Base-by-base conservation (phyloP, 2,113 vertebrate species). In the Pelvicachromis taeniatus region DNA sequence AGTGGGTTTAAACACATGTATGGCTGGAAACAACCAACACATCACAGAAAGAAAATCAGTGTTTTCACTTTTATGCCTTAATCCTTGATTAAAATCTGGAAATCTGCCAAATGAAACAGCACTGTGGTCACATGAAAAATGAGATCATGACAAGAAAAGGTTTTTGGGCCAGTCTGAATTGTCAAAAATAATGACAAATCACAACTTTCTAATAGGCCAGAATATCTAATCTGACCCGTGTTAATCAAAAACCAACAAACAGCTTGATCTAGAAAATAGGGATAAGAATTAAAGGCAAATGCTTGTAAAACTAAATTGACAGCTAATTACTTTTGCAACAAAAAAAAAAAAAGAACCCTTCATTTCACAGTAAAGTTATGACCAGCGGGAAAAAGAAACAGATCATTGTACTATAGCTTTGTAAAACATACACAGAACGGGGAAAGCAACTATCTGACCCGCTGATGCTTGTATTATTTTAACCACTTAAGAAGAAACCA, bases 161-260 rank as follows among this genome's bases (percentile, higher is more conserved):
- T 1, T 70, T 70, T 70, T 16, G 45, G 8, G 5, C 21, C 21
- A 70, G 65, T 0, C 9, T 48, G 40, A 73, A 48, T 48, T 0
- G 23, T 48, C 21, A 73, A 48, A 73, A 73, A 73, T 29, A 73
- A 73, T 48, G 40, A 73, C 65, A 48, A 70, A 73, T 73, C 65
- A 29, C 23, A 17, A 42, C 40, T 45, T 70, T 70, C 65, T 9
- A 48, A 73, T 29, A 29, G 14, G 9, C 68, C 68, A 48, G 23
- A 73, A 73, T 48, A 73, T 40, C 23, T 48, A 29, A 73, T 48
- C 68, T 73, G 23, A 73, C 68, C 9, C 2, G 2, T 75, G 42
- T 17, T 75, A 75, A 50, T 31, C 23, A 29, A 75, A 75, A 75
- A 50, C 2, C 68, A 75, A 50, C 17, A 75, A 75, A 75, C 26